These are phyloP conservation scores for Drosophila demipolita DNA, from an alignment of 2,888 invertebrate genomes.

Conservation along the genomic window DNA sequence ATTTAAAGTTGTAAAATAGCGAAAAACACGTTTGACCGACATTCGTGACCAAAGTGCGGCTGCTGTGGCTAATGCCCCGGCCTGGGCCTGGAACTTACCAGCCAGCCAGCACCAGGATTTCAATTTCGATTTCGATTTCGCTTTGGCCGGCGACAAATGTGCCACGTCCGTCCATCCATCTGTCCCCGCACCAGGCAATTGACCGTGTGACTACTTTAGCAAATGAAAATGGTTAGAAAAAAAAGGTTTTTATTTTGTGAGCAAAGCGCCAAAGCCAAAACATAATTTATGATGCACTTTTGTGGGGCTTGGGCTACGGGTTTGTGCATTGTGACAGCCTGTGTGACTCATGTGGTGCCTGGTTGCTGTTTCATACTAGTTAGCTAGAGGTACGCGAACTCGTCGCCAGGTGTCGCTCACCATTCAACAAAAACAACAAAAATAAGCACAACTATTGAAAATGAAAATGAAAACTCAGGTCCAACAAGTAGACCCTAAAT, in stretches of 20 bases:
- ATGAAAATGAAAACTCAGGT: constrained; percentile 14
- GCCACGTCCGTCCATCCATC: constrained; percentile 35
- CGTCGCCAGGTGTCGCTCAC: constrained; percentile 70
- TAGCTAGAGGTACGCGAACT: constrained; percentile 5
- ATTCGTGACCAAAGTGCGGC: constrained; percentile 76
- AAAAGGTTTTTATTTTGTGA: constrained; percentile 24
- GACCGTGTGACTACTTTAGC: constrained; percentile 80
- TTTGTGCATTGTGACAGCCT: constrained; percentile 49
- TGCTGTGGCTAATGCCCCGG: constrained; percentile 32
- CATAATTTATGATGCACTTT: constrained; percentile 80
- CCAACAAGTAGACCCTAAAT: constrained; percentile 62
- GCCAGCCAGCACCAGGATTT: constrained; percentile 60
- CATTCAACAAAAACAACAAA: constrained; percentile 47
- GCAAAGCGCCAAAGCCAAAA: constrained; percentile 63
- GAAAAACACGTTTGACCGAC: constrained; percentile 80
- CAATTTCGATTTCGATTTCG: constrained; percentile 77
- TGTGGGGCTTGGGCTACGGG: constrained; percentile 53
- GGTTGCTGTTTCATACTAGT: constrained; percentile 18
- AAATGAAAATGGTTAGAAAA: constrained; percentile 73
- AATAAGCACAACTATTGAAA: neutral
- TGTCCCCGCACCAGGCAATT: constrained; percentile 45
- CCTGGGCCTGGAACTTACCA: constrained; percentile 33
- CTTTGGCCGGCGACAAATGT: constrained; percentile 73
- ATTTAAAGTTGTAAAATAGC: constrained; percentile 81
- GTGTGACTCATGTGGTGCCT: constrained; percentile 63